Percentiles rank a stretch among this genome's conserved stretches.
These are phyloP conservation scores for Archips xylosteana DNA, from an alignment of 2,888 invertebrate genomes.

Conservation along the genomic window DNA sequence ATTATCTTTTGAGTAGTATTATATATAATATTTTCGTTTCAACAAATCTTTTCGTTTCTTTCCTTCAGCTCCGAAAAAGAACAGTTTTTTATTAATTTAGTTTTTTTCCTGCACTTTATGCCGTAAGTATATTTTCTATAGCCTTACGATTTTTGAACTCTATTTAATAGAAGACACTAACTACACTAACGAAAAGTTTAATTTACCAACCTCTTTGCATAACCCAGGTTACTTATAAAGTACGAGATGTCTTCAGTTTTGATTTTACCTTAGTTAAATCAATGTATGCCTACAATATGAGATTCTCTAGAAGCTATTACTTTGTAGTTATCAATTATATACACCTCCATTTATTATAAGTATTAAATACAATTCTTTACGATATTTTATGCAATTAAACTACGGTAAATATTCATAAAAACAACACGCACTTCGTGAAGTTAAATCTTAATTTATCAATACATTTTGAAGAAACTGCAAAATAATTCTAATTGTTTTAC, in stretches of 20 bases:
- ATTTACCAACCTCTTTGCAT: too few relatives aligned
- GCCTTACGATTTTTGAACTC: too few relatives aligned
- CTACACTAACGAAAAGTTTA: too few relatives aligned
- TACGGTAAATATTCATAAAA: constrained; percentile 17
- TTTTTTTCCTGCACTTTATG: too few relatives aligned
- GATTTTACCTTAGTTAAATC: background rate
- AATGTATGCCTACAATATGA: background rate
- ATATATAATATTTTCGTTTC: too few relatives aligned
- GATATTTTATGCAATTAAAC: constrained; percentile 7
- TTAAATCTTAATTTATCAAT: constrained; percentile 1
- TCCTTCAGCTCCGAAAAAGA: too few relatives aligned
- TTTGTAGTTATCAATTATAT: constrained; percentile 12
- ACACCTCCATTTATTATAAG: background rate
- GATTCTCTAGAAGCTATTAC: constrained; percentile 2
- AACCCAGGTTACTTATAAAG: too few relatives aligned
- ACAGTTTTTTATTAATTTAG: too few relatives aligned
- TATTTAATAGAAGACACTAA: too few relatives aligned
- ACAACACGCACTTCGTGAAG: constrained; percentile 5
- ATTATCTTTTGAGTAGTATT: too few relatives aligned
- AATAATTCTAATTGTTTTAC: constrained; percentile 1
- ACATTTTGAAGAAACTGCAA: background rate
- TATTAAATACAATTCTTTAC: constrained; percentile 5
- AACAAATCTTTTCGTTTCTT: too few relatives aligned
- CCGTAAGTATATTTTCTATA: too few relatives aligned
- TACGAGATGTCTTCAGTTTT: background rate